Conservation (phyloP, 92 coral and sea anemone species). For the Hydrozoanthus gracilis region DNA sequence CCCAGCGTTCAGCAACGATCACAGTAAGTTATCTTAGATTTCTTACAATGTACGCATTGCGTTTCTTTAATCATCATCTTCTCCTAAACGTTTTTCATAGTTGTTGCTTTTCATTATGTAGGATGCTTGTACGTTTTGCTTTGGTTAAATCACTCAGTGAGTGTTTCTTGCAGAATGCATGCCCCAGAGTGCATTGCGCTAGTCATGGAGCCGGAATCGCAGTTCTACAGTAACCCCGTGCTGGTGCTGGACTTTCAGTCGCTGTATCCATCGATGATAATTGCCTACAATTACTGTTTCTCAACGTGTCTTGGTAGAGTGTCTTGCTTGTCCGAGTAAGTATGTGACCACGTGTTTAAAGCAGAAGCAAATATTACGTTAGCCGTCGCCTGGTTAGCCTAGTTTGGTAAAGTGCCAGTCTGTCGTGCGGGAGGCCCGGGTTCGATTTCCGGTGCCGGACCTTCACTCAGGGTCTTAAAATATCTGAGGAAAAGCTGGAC, state of each 20-base stretch:
- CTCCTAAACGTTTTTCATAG: too few species aligned
- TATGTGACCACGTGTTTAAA: neutral
- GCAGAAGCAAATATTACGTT: too few species aligned
- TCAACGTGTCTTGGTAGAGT: constrained; percentile 98
- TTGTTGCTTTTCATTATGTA: too few species aligned
- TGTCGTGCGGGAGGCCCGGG: too few species aligned
- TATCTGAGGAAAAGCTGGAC: too few species aligned
- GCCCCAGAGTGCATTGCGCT: constrained; percentile 96
- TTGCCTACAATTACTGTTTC: constrained; percentile 98
- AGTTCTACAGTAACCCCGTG: constrained; percentile 93
- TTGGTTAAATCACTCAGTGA: neutral
- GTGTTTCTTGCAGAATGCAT: constrained; percentile 75
- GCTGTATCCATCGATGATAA: constrained; percentile 92
- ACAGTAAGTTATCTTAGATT: constrained; percentile 57
- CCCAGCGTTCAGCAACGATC: constrained; percentile 94
- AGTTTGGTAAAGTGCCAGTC: too few species aligned
- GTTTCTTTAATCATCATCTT: too few species aligned
- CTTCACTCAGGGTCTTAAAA: too few species aligned
- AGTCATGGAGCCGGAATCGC: constrained; percentile 98
- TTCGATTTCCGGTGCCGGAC: too few species aligned
- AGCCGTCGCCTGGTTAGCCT: too few species aligned
- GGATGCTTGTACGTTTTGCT: too few species aligned
- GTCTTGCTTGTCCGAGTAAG: constrained; percentile 90
- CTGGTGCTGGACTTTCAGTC: constrained; percentile 98
- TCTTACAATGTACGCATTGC: too few species aligned